phyloP scores from a whole-genome alignment of 1,140 invertebrate species.

The Trichogramma pretiosum region DNA sequence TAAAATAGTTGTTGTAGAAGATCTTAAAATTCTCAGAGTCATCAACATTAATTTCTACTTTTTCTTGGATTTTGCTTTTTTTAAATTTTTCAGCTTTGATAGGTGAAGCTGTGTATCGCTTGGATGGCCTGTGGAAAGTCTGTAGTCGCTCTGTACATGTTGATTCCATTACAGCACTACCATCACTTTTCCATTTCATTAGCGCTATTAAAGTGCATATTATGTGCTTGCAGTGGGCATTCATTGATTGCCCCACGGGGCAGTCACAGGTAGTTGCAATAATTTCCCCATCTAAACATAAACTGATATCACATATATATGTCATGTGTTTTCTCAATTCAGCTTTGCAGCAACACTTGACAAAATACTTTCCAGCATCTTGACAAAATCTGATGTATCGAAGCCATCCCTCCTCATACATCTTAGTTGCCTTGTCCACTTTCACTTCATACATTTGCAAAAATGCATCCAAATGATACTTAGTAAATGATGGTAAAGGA shows the following conservation, averaged over 20 bases:
- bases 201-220: not conserved
- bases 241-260: not conserved
- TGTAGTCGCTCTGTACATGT: not conserved
- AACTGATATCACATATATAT: not conserved
- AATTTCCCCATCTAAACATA: constrained; percentile 1
- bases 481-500: not conserved
- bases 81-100: constrained; percentile 1
- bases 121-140: not conserved
- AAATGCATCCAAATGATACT: not conserved
- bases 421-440: not conserved
- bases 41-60: too few species aligned
- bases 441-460: not conserved
- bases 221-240: not conserved
- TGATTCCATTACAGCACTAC: not conserved
- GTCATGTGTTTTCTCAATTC: constrained; percentile 1
- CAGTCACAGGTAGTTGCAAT: not conserved
- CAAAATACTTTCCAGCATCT: not conserved
- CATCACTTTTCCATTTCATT: not conserved
- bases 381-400: not conserved
- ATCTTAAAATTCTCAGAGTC: not conserved
- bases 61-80: too few species aligned
- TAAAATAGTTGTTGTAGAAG: constrained; percentile 1
- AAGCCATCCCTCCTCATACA: not conserved
- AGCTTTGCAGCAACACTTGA: not conserved
- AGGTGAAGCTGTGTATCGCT: not conserved